These are phyloP conservation scores for Ichneumoninae sp. DNA, from an alignment of 2,888 invertebrate genomes.

Conservation along the genomic window DNA sequence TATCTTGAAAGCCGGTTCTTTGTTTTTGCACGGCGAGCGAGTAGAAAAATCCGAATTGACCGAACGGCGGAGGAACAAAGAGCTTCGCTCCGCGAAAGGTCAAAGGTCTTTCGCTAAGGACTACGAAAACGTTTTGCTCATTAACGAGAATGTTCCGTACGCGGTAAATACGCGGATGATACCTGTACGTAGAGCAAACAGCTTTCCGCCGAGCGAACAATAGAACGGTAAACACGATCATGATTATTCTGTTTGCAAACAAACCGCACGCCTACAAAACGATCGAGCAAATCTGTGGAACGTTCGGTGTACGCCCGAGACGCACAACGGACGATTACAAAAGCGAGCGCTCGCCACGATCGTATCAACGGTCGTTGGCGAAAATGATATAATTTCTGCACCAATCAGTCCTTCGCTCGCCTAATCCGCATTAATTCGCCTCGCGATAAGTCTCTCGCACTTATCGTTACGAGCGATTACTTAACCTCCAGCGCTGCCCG, in stretches of 20 bases:
- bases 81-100: not conserved
- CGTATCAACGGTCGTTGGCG: not conserved
- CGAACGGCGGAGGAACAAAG: not conserved
- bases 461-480: not conserved
- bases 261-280: not conserved
- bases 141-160: not conserved
- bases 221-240: not conserved
- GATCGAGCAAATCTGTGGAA: not conserved
- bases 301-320: not conserved
- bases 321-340: not conserved
- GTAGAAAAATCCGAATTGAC: not conserved
- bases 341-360: not conserved
- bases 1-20: too few species aligned
- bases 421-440: not conserved
- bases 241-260: constrained; percentile 1
- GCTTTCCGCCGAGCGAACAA: constrained; percentile 1
- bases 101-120: not conserved
- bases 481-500: not conserved
- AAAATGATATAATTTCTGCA: not conserved
- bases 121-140: not conserved
- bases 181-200: not conserved
- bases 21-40: not conserved
- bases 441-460: not conserved
- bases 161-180: not conserved
- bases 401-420: not conserved